Conservation (phyloP, 2,888 invertebrate genomes). For the Pachycephus smyrnensis region DNA sequence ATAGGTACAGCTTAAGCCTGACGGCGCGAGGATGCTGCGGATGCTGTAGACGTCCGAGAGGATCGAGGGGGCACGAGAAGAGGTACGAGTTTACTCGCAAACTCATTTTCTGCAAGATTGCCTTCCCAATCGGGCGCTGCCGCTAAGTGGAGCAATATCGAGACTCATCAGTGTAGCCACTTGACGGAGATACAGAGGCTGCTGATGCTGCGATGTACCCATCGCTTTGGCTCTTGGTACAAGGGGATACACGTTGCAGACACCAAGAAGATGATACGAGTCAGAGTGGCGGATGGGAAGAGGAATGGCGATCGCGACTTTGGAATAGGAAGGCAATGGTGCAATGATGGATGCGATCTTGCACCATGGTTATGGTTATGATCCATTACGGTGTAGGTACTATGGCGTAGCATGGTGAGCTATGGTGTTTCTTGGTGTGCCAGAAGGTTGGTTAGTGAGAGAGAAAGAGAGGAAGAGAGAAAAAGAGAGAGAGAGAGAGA, state of each 20-base stretch:
- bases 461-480: background rate
- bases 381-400: background rate
- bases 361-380: background rate
- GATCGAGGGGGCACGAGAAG: background rate
- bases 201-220: background rate
- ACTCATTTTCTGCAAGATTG: constrained; percentile 10
- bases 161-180: constrained; percentile 15
- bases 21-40: background rate
- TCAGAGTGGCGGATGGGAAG: background rate
- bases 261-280: background rate
- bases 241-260: background rate
- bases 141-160: constrained; percentile 19
- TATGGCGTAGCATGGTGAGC: background rate
- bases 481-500: background rate
- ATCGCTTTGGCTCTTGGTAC: background rate
- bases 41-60: background rate
- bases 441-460: background rate
- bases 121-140: background rate
- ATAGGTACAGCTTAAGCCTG: background rate
- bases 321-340: background rate
- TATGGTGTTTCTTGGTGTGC: background rate
- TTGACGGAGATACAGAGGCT: constrained; percentile 6
- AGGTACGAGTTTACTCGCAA: constrained; percentile 1
- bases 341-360: background rate
- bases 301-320: background rate